Conservation (phyloP, 2,113 vertebrate species). For the Periophthalmus modestus region DNA sequence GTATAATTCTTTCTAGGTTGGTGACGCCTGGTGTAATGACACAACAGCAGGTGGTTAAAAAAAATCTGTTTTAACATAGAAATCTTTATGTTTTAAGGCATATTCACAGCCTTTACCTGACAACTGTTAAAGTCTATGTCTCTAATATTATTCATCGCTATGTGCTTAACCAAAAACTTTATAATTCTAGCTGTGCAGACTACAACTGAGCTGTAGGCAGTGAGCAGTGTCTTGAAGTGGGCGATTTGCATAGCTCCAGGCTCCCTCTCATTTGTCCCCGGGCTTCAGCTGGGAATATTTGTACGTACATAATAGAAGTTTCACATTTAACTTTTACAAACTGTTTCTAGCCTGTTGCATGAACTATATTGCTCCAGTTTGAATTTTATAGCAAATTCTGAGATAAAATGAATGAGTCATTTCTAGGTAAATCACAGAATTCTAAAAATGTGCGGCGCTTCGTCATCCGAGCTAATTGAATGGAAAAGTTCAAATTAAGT, state of each 20-base stretch:
- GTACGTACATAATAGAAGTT: neutral
- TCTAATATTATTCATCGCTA: neutral
- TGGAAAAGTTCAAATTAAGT: too few species aligned
- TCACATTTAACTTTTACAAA: slow-evolving; percentile 1
- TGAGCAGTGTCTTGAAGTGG: neutral
- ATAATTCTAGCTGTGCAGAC: neutral
- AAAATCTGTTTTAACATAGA: too few species aligned
- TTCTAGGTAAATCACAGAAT: neutral
- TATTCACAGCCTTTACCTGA: neutral
- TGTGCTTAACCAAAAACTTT: neutral
- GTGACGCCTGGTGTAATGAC: too few species aligned
- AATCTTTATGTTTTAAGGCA: neutral
- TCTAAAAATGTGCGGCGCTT: neutral
- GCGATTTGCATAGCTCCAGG: slow-evolving; percentile 4
- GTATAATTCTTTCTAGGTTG: too few species aligned
- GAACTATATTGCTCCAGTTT: neutral
- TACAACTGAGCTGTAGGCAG: neutral
- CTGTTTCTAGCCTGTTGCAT: neutral
- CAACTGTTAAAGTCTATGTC: neutral
- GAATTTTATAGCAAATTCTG: neutral
- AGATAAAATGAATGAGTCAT: neutral
- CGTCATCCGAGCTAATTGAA: neutral
- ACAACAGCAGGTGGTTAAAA: too few species aligned
- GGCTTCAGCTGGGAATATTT: slow-evolving; percentile 5
- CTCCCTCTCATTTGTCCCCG: neutral